Evolutionary conservation across 2,113 vertebrate genomes (phyloP).

Genomic region (Cyprinodon tularosa): DNA sequence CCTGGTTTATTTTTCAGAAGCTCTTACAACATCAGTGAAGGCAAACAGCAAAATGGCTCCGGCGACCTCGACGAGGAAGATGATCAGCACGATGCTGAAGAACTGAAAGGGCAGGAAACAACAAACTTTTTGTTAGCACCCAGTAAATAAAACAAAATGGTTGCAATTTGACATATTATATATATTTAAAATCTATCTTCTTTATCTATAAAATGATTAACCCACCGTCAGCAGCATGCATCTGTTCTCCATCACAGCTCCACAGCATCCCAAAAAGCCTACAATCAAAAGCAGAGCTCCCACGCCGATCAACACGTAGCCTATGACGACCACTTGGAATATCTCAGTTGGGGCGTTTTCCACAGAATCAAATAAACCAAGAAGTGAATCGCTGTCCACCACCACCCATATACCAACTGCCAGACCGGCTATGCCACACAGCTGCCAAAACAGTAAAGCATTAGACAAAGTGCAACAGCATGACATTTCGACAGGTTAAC

Average conservation of each 20-base stretch:
- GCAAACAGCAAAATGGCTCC: slow-evolving; percentile 75
- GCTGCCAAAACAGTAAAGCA: slow-evolving; percentile 50
- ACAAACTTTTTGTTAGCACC: neutral
- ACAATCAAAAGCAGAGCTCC: slow-evolving; percentile 78
- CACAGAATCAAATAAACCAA: slow-evolving; percentile 59
- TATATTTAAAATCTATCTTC: neutral
- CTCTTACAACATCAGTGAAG: slow-evolving; percentile 76
- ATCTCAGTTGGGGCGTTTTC: slow-evolving; percentile 23
- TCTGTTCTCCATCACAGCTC: slow-evolving; percentile 79
- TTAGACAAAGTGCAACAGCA: neutral
- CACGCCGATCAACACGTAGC: slow-evolving; percentile 80
- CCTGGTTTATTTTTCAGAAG: neutral
- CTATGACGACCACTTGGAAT: slow-evolving; percentile 70
- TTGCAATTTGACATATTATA: neutral
- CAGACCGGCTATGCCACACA: slow-evolving; percentile 77
- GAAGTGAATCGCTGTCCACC: slow-evolving; percentile 78
- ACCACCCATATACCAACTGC: slow-evolving; percentile 83
- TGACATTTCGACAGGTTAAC: neutral
- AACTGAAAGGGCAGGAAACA: slow-evolving; percentile 70
- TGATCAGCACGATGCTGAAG: slow-evolving; percentile 78
- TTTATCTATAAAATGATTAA: neutral
- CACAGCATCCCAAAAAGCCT: slow-evolving; percentile 85
- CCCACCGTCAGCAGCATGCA: slow-evolving; percentile 84
- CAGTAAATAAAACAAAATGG: neutral
- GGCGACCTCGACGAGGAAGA: slow-evolving; percentile 79